Base-by-base conservation (phyloP, 2,888 invertebrate species). In the Drosophila anceps region DNA sequence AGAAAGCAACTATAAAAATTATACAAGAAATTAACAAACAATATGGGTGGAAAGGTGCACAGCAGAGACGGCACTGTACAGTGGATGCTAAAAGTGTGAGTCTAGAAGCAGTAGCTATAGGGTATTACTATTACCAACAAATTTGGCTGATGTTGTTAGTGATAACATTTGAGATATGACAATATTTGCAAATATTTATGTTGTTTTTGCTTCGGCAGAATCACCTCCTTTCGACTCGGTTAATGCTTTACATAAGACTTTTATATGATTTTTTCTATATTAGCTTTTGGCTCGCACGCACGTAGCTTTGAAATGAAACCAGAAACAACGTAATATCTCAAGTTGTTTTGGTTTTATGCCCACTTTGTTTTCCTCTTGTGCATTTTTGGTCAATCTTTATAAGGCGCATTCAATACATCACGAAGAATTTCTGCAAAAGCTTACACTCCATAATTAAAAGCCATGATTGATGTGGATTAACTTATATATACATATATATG, bases 11-110 rank as follows among this genome's bases (percentile, higher is more conserved):
- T 84, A 72, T 69, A 81, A 74, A 83, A 86, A 83, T 84, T 81
- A 86, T 81, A 85, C 73, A 86, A 88, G 69, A 81, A 88, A 88
- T 77, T 83, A 86, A 74, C 75, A 74, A 82, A 81, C 78, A 81
- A 81, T 72, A 67, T 53, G 69, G 57, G 35, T 29, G 51, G 20
- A 12, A 31, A 60, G 57, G 35, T 53, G 57, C 33, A 37, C 48
- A 41, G 58, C 35, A 41, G 48, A 33, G 46, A 33, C 39, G 13
- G 31, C 50, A 35, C 46, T 29, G 41, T 54, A 35, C 50, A 46
- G 44, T 51, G 55, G 50, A 6, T 4, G 29, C 43, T 10, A 31
- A 43, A 10, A 20, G 9, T 8, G 4, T 29, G 13, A 15, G 12
- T 1, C 24, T 8, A 37, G 2, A 1, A 15, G 15, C 10, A 24